A percentile compares a stretch with the other conserved stretches of the same genome.
These are phyloP conservation scores for Trypoxylus dichotomus DNA, from an alignment of 1,140 invertebrate genomes.

Conservation along the genomic window DNA sequence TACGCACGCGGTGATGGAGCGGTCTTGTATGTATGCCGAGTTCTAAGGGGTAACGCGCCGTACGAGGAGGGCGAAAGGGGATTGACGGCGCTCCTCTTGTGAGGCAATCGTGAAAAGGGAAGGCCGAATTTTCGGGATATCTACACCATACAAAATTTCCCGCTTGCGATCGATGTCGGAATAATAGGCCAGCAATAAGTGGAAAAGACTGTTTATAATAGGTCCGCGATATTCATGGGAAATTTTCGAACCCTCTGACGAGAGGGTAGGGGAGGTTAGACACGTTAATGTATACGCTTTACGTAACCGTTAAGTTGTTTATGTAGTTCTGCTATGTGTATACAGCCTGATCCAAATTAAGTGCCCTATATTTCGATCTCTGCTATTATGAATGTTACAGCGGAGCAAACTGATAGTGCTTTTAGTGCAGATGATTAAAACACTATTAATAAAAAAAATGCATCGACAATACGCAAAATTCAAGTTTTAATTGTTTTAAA, in stretches of 20 bases:
- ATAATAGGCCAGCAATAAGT: constrained; percentile 8
- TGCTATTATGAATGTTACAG: background rate
- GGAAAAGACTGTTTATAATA: constrained; percentile 8
- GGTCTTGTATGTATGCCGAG: background rate
- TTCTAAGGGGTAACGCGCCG: background rate
- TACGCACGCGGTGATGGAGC: constrained; percentile 19
- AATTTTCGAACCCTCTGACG: background rate
- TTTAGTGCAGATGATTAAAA: no score
- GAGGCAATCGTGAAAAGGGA: constrained; percentile 5
- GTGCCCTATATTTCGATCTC: background rate
- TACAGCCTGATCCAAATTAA: no score
- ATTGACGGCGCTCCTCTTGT: background rate
- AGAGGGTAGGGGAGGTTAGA: background rate
- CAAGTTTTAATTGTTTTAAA: no score
- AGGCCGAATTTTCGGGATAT: background rate
- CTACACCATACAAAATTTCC: constrained; percentile 9
- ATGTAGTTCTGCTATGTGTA: no score
- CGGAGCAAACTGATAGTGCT: no score
- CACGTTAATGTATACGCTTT: no score
- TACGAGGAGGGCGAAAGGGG: background rate
- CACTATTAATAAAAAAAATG: no score
- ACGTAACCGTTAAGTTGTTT: no score
- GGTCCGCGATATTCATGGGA: background rate
- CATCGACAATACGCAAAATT: no score
- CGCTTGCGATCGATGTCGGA: background rate